A percentile compares a stretch with the other conserved stretches of the same genome.
phyloP scores from a whole-genome alignment of 2,113 vertebrate species.

The Chionis minor region DNA sequence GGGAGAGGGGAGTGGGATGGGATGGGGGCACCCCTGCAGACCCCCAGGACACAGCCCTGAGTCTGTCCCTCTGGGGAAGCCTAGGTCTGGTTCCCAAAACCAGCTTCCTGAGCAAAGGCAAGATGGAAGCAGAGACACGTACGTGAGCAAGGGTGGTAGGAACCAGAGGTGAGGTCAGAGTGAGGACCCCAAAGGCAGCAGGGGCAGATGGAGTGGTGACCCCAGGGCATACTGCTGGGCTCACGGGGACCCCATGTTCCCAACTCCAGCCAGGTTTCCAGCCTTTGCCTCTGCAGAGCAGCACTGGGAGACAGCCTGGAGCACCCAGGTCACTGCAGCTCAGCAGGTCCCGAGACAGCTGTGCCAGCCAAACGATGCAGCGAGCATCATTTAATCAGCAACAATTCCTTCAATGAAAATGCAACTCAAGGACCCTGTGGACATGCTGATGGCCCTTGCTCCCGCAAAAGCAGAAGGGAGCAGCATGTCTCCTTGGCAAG shows the following conservation, averaged over 20 bases:
- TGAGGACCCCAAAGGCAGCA: background rate
- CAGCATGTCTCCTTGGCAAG: background rate
- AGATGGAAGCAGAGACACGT: background rate
- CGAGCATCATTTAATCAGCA: fast-evolving
- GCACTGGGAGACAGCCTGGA: background rate
- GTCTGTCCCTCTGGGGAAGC: fast-evolving
- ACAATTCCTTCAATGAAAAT: background rate
- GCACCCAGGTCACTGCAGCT: background rate
- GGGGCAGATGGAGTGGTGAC: fast-evolving
- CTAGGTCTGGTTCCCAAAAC: background rate
- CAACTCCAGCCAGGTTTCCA: background rate
- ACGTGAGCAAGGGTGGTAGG: fast-evolving
- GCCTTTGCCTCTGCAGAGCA: background rate
- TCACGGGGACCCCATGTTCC: background rate
- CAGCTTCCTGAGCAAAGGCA: background rate
- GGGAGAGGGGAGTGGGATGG: background rate
- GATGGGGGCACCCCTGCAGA: fast-evolving
- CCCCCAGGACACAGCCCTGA: background rate
- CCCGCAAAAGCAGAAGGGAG: background rate
- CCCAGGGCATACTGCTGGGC: background rate
- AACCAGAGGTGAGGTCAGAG: background rate
- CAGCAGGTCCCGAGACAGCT: fast-evolving
- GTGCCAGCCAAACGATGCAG: background rate
- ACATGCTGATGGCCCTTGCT: background rate
- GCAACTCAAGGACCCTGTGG: background rate